Percentiles rank a stretch among this genome's conserved stretches.
These are phyloP conservation scores for Galerucella pusilla DNA, from an alignment of 2,888 invertebrate genomes.

Conservation along the genomic window DNA sequence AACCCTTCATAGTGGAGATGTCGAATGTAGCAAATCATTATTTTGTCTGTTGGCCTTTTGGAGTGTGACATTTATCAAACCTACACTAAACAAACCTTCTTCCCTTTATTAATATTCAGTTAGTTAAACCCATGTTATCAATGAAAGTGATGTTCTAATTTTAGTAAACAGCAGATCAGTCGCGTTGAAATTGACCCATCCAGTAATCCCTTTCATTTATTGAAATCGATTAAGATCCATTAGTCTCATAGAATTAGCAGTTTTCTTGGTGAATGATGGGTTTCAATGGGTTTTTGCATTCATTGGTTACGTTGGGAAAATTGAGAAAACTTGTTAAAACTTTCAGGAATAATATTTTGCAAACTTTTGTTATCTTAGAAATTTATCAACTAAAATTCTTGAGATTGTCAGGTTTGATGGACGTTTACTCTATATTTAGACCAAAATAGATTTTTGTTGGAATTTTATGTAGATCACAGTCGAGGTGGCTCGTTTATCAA, in stretches of 20 bases:
- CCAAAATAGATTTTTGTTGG: background rate
- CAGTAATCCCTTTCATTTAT: conserved; percentile 2
- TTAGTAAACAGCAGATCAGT: background rate
- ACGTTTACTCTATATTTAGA: background rate
- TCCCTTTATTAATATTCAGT: conserved; percentile 10
- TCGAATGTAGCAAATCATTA: no score
- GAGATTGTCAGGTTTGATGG: background rate
- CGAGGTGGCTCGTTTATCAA: no score
- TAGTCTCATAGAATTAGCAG: conserved; percentile 17
- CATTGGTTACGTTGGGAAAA: background rate
- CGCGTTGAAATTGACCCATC: background rate
- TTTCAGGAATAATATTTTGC: background rate
- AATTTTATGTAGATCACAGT: background rate
- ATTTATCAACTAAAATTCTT: background rate
- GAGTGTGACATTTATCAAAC: background rate
- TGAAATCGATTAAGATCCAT: conserved; percentile 20
- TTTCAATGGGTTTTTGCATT: background rate
- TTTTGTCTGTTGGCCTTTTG: background rate
- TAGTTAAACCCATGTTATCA: background rate
- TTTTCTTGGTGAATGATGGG: background rate
- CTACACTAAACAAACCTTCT: background rate
- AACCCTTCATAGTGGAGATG: no score
- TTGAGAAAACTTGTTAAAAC: background rate
- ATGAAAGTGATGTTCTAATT: background rate
- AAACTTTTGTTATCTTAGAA: background rate